These are phyloP conservation scores for Macroglossus sobrinus DNA, from an alignment of 2,113 vertebrate genomes.

Conservation along the genomic window DNA sequence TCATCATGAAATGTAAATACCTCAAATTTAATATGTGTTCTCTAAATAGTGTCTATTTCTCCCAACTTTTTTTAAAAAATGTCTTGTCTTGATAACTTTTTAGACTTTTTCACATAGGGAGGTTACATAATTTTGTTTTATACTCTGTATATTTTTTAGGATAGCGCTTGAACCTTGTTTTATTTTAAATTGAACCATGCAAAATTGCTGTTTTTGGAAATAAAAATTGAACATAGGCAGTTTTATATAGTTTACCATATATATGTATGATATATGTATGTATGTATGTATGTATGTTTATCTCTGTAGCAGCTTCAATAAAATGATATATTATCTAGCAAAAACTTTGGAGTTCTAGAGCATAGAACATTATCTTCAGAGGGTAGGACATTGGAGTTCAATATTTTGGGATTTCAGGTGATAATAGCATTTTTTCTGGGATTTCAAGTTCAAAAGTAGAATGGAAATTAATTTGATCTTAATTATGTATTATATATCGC, in stretches of 20 bases:
- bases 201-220: not conserved
- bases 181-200: not conserved
- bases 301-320: no score
- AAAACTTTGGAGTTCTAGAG: no score
- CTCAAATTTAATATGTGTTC: not conserved
- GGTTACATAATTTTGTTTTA: not conserved
- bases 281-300: no score
- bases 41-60: not conserved
- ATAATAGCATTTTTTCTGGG: not conserved
- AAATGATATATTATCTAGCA: no score
- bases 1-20: not conserved
- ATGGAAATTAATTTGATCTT: not conserved
- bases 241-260: not conserved
- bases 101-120: not conserved
- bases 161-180: not conserved
- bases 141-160: not conserved
- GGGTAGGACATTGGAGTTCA: not conserved
- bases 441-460: not conserved
- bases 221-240: not conserved
- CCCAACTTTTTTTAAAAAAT: not conserved
- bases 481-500: not conserved
- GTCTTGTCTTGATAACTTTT: not conserved
- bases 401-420: not conserved
- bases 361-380: not conserved
- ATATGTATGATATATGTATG: no score